Conservation (phyloP, 2,113 vertebrate species). For the Condylura cristata region DNA sequence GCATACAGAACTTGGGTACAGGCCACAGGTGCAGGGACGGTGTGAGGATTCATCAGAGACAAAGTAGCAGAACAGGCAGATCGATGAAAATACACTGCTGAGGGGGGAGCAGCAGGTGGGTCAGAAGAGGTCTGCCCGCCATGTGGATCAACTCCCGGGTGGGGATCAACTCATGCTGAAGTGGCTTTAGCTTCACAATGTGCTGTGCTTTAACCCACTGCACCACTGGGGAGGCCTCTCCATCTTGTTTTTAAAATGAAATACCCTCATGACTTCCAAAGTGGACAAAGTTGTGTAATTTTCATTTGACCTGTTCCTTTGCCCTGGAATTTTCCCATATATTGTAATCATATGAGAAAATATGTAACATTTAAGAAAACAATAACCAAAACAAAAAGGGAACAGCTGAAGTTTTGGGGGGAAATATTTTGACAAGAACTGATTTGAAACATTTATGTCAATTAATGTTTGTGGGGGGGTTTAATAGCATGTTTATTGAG, state of each 20-base stretch:
- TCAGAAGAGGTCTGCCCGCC: too few species aligned
- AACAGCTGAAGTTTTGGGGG: not conserved
- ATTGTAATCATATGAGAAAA: not conserved
- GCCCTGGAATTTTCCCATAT: not conserved
- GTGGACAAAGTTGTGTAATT: not conserved
- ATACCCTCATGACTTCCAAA: not conserved
- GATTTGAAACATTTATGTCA: not conserved
- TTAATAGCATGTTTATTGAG: not conserved
- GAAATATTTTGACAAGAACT: not conserved
- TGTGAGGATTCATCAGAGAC: too few species aligned
- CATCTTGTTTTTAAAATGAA: constrained; percentile 19
- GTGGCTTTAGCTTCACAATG: too few species aligned
- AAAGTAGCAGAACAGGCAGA: too few species aligned
- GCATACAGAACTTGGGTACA: too few species aligned
- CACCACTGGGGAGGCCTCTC: too few species aligned
- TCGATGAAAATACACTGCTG: too few species aligned
- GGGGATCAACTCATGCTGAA: too few species aligned
- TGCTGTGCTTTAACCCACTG: too few species aligned
- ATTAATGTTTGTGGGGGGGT: not conserved
- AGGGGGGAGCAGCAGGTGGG: too few species aligned
- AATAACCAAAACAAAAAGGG: not conserved
- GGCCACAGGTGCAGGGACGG: too few species aligned
- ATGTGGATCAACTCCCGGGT: too few species aligned
- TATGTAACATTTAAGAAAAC: not conserved
- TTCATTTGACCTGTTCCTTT: not conserved